Conservation (phyloP, 2,113 vertebrate genomes). For the Sylvietta virens region DNA sequence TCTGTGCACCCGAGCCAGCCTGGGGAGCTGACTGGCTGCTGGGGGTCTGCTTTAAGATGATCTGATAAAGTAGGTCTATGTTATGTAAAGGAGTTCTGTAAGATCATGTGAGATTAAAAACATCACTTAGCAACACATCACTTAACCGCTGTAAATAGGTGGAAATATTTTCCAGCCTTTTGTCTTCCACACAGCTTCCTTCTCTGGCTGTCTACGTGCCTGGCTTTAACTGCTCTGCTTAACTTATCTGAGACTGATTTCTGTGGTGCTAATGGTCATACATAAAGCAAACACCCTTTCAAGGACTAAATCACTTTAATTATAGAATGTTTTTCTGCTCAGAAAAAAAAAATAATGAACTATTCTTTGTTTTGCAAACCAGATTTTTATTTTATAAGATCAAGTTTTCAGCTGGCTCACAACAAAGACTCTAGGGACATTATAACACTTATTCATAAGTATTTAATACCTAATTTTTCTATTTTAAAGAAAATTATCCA, state of each 20-base stretch:
- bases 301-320: background rate
- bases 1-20: background rate
- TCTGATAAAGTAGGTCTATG: background rate
- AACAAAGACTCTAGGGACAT: background rate
- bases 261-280: background rate
- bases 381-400: background rate
- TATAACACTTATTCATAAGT: background rate
- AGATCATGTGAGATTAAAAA: background rate
- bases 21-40: background rate
- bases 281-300: background rate
- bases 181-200: background rate
- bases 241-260: background rate
- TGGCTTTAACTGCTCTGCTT: background rate
- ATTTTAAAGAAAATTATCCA: conserved; percentile 25
- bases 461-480: conserved; percentile 37
- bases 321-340: background rate
- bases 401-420: background rate
- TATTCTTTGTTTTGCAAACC: background rate
- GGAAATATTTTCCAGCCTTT: background rate
- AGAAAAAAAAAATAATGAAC: background rate
- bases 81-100: background rate
- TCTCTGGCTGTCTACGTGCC: accelerated
- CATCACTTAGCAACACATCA: background rate
- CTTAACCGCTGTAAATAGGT: background rate
- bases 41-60: background rate